Conservation (phyloP, 1,140 invertebrate species). For the Macrocentrus cingulum region DNA sequence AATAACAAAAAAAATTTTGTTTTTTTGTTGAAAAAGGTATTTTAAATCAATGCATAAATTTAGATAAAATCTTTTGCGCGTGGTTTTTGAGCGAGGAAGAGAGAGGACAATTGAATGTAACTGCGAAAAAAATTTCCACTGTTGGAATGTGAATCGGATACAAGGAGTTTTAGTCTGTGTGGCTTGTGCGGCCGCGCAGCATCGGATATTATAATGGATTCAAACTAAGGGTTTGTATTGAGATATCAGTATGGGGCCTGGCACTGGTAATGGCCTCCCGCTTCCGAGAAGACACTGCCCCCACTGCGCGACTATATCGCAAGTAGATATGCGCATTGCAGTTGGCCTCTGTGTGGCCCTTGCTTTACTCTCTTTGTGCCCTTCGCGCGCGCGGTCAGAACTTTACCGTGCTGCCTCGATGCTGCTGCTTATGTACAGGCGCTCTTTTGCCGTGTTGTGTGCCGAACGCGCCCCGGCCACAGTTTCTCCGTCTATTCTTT, state of each 20-base stretch:
- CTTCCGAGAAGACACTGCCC: constrained; percentile 49
- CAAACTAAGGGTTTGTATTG: constrained; percentile 57
- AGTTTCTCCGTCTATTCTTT: too few species aligned
- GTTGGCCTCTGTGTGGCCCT: constrained; percentile 26
- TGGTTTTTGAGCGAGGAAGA: too few species aligned
- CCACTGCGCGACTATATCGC: constrained; percentile 25
- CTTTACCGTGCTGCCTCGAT: background rate
- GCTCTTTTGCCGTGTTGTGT: constrained; percentile 18
- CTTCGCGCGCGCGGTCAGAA: background rate
- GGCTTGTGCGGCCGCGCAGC: constrained; percentile 26
- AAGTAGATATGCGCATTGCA: constrained; percentile 39
- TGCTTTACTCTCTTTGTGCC: constrained; percentile 16
- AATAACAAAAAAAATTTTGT: too few species aligned
- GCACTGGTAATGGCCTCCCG: constrained; percentile 54
- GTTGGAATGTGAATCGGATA: constrained; percentile 7
- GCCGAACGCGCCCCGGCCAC: constrained; percentile 13
- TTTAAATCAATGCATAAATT: too few species aligned
- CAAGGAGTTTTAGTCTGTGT: background rate
- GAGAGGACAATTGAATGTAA: background rate
- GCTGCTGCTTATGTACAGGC: background rate
- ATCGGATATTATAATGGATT: constrained; percentile 57
- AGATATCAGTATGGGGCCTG: constrained; percentile 56
- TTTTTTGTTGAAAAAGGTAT: too few species aligned
- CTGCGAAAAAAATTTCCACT: background rate
- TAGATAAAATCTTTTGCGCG: too few species aligned